Evolutionary conservation across 2,888 invertebrate genomes (phyloP).

Genomic region (Hetaerina titia): DNA sequence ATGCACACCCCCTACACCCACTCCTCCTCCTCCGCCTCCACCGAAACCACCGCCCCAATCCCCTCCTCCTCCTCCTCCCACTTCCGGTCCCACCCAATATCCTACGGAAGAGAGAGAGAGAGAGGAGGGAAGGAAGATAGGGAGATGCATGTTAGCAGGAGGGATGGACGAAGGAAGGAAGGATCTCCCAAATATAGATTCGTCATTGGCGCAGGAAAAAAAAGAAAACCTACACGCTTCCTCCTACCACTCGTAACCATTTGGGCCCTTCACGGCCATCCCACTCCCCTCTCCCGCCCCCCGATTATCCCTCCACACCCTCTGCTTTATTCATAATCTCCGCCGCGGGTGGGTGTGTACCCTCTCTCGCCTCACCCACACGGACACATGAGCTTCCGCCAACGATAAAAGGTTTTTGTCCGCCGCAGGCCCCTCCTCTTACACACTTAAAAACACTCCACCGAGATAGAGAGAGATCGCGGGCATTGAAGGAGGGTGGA

Average conservation of each 20-base stretch:
- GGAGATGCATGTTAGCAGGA: conserved; percentile 31
- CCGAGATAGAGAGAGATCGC: background rate
- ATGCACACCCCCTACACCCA: conserved; percentile 11
- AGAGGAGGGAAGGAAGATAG: conserved; percentile 60
- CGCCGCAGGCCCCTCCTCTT: background rate
- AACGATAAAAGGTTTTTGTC: background rate
- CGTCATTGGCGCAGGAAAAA: conserved; percentile 45
- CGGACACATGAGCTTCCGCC: background rate
- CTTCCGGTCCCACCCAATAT: conserved; percentile 55
- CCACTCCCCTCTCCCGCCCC: background rate
- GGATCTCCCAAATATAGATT: conserved; percentile 65
- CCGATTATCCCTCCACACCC: background rate
- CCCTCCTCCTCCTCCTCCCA: conserved; percentile 29
- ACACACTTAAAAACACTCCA: background rate
- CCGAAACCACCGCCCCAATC: conserved; percentile 64
- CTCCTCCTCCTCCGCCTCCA: background rate
- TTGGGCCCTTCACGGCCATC: background rate
- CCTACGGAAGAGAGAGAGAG: conserved; percentile 32
- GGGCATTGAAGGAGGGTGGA: background rate
- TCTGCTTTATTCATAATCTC: background rate
- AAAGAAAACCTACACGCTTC: background rate
- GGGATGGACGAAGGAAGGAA: conserved; percentile 29
- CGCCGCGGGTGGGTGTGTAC: background rate
- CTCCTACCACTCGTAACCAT: background rate
- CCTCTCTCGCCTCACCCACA: background rate